These are phyloP conservation scores for Aplodontia rufa DNA, from an alignment of 2,113 vertebrate genomes.

Conservation along the genomic window DNA sequence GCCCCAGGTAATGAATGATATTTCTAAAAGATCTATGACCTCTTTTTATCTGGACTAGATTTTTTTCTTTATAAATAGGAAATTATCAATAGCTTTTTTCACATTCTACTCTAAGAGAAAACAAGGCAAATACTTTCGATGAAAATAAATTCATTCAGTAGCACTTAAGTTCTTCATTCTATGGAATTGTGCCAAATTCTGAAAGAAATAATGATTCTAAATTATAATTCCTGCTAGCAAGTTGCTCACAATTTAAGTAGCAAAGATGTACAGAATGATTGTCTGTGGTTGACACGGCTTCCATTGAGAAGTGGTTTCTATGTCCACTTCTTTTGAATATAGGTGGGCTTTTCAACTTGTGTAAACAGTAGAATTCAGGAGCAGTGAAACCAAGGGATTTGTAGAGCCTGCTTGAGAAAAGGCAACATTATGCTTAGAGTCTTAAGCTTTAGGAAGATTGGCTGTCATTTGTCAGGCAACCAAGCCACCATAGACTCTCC, in stretches of 20 bases:
- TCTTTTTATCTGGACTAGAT: slow-evolving; percentile 1
- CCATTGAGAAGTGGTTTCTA: background rate
- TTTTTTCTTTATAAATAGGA: background rate
- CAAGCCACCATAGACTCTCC: background rate
- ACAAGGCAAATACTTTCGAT: background rate
- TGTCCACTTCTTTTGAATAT: background rate
- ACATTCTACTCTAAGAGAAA: background rate
- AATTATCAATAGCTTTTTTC: background rate
- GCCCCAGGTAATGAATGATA: no score
- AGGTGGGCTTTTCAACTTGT: background rate
- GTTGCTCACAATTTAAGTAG: background rate
- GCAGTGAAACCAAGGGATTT: background rate
- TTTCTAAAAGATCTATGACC: background rate
- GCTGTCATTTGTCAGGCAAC: background rate
- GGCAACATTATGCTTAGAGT: background rate
- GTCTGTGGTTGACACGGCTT: background rate
- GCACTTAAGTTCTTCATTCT: background rate
- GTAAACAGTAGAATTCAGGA: background rate
- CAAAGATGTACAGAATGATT: background rate
- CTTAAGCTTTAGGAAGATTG: background rate
- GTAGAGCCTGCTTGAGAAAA: background rate
- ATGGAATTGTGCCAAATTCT: slow-evolving; percentile 16
- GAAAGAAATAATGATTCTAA: background rate
- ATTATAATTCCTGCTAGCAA: background rate
- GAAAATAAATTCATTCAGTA: background rate